Evolutionary conservation across 2,797 vertebrate genomes (phyloP).

Genomic region (Enteromius argenteus): DNA sequence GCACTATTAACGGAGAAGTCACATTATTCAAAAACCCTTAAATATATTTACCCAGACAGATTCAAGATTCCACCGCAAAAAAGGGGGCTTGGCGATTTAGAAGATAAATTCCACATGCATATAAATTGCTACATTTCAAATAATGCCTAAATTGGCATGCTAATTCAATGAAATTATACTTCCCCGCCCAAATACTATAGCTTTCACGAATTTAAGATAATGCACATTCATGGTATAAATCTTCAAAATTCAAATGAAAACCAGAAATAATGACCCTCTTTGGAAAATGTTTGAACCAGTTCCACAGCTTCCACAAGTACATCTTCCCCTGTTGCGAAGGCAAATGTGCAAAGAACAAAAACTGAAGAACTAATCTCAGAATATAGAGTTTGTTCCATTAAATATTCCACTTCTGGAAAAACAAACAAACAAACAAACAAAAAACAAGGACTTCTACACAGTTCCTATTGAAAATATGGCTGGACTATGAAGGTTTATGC

Average conservation of each 20-base stretch:
- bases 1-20: constrained; percentile 35
- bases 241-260: constrained; percentile 31
- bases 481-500: constrained; percentile 68
- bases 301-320: constrained; percentile 34
- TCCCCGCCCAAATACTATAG: constrained; percentile 35
- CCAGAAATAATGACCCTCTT: constrained; percentile 45
- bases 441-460: neutral
- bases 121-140: constrained; percentile 61
- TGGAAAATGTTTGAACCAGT: constrained; percentile 59
- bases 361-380: constrained; percentile 48
- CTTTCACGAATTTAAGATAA: constrained; percentile 4
- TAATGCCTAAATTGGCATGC: constrained; percentile 57
- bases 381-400: constrained; percentile 40
- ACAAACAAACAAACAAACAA: neutral
- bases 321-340: constrained; percentile 68
- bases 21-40: neutral
- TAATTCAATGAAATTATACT: constrained; percentile 47
- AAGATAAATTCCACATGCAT: constrained; percentile 53
- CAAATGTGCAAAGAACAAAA: constrained; percentile 81
- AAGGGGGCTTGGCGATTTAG: constrained; percentile 14
- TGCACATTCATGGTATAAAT: neutral
- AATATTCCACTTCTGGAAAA: constrained; percentile 22
- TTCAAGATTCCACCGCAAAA: constrained; percentile 14
- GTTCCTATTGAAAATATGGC: constrained; percentile 36
- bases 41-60: constrained; percentile 34